Evolutionary conservation across 2,888 invertebrate genomes (phyloP).

Genomic region (Napeogenes sylphis): DNA sequence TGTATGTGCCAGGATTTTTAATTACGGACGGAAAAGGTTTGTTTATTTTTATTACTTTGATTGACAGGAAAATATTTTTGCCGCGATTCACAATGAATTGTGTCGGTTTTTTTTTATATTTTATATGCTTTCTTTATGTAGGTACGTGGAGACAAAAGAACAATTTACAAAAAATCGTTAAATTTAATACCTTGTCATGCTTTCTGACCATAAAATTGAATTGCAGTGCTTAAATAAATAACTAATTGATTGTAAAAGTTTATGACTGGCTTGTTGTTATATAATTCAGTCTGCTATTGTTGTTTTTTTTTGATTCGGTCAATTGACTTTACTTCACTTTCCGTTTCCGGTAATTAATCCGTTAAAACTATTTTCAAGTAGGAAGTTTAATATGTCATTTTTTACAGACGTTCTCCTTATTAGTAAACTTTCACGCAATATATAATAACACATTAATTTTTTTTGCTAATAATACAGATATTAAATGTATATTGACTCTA

Average conservation of each 20-base stretch:
- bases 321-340: slow-evolving; percentile 28
- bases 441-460: no score
- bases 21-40: slow-evolving; percentile 46
- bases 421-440: background rate
- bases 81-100: background rate
- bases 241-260: slow-evolving; percentile 9
- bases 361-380: slow-evolving; percentile 15
- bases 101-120: background rate
- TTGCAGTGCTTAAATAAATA: no score
- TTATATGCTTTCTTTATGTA: no score
- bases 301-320: slow-evolving; percentile 29
- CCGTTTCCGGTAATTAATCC: slow-evolving; percentile 25
- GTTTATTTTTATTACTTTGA: slow-evolving; percentile 35
- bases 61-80: background rate
- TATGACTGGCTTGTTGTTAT: slow-evolving; percentile 12
- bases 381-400: slow-evolving; percentile 11
- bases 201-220: slow-evolving; percentile 18
- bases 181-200: slow-evolving; percentile 22
- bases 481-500: no score
- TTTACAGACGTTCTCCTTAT: background rate
- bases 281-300: slow-evolving; percentile 22
- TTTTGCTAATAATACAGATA: no score
- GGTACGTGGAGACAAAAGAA: background rate
- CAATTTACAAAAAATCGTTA: background rate
- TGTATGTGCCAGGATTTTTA: slow-evolving; percentile 63